phyloP scores from a whole-genome alignment of 2,888 invertebrate species.

The Ophioninae sp. region DNA sequence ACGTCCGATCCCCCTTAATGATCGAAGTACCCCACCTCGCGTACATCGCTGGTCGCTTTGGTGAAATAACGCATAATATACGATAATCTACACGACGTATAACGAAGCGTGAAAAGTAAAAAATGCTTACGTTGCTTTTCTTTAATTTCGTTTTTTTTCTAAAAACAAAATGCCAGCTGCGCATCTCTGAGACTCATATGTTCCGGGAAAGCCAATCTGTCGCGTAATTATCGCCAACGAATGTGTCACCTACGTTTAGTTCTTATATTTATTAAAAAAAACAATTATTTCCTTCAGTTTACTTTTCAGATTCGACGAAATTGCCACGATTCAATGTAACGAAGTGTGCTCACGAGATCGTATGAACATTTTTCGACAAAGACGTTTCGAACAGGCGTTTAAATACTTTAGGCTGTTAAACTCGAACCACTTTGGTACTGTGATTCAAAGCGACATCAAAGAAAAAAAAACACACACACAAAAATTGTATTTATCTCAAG shows the following conservation, averaged over 20 bases:
- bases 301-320: neutral
- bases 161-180: neutral
- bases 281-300: neutral
- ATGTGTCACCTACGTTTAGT: constrained; percentile 24
- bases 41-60: neutral
- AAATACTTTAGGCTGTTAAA: constrained; percentile 56
- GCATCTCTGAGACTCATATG: constrained; percentile 23
- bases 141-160: neutral
- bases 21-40: neutral
- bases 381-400: constrained; percentile 24
- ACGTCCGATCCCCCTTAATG: neutral
- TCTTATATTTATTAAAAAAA: constrained; percentile 24
- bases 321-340: constrained; percentile 34
- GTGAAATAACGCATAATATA: neutral
- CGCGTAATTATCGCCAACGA: constrained; percentile 13
- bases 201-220: constrained; percentile 26
- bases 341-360: constrained; percentile 14
- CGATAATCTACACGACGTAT: neutral
- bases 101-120: neutral
- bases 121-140: neutral
- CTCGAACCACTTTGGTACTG: constrained; percentile 55
- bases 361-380: constrained; percentile 19
- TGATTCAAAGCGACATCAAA: constrained; percentile 43
- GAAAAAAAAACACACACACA: neutral
- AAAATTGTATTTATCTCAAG: constrained; percentile 68